Conservation (phyloP, 1,140 invertebrate genomes). For the Nebria ingens region DNA sequence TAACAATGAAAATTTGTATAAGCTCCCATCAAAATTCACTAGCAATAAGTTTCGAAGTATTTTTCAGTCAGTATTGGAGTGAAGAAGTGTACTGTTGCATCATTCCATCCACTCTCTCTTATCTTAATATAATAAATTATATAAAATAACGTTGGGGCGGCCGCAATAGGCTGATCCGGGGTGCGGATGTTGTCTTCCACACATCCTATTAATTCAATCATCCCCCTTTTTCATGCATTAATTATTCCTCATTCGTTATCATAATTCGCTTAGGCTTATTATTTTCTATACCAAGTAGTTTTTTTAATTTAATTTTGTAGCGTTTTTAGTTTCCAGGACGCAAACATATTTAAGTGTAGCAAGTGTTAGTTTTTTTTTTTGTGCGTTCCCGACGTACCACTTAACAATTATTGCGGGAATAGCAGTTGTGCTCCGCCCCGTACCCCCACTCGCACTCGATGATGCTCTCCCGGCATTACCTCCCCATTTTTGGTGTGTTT, state of each 20-base stretch:
- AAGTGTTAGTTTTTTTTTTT: too few species aligned
- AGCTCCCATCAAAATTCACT: conserved; percentile 19
- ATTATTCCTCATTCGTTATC: too few species aligned
- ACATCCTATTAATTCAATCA: not conserved
- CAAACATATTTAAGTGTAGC: too few species aligned
- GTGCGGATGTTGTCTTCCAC: not conserved
- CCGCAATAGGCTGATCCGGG: not conserved
- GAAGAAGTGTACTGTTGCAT: conserved; percentile 15
- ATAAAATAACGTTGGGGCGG: not conserved
- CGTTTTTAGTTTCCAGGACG: too few species aligned
- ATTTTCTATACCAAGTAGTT: too few species aligned
- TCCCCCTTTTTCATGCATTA: not conserved
- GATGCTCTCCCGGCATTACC: not conserved
- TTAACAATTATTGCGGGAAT: too few species aligned
- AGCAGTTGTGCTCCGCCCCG: not conserved
- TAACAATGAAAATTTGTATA: not conserved
- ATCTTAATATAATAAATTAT: not conserved
- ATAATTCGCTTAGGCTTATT: too few species aligned
- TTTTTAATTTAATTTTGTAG: too few species aligned
- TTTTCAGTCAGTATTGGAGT: conserved; percentile 32
- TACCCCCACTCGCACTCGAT: not conserved
- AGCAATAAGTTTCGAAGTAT: conserved; percentile 29
- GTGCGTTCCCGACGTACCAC: too few species aligned
- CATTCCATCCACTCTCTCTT: conserved; percentile 10
- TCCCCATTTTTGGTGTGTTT: not conserved